phyloP scores from a whole-genome alignment of 1,140 invertebrate species.

The Marisa cornuarietis region DNA sequence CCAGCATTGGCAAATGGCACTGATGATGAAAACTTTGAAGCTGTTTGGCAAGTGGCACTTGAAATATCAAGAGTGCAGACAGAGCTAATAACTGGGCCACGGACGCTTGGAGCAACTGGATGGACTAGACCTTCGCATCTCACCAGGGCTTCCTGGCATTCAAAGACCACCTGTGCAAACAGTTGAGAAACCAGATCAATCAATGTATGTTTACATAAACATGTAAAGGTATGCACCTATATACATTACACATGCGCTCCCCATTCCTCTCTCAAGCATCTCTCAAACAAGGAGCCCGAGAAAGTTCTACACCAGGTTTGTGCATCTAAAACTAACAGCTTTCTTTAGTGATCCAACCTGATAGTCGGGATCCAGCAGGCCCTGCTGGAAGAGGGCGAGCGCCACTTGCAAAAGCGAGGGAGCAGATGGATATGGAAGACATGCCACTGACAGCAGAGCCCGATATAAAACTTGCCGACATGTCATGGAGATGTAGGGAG shows the following conservation, averaged over 20 bases:
- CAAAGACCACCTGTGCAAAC: neutral
- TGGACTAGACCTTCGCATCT: slow-evolving; percentile 10
- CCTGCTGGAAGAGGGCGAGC: neutral
- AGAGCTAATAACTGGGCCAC: neutral
- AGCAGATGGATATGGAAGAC: neutral
- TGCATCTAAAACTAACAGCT: too few relatives aligned
- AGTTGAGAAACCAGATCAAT: too few relatives aligned
- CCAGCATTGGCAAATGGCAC: neutral
- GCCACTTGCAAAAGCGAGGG: neutral
- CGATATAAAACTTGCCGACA: neutral
- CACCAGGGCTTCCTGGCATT: slow-evolving; percentile 7
- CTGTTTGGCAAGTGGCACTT: too few relatives aligned
- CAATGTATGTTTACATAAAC: too few relatives aligned
- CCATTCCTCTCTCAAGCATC: neutral
- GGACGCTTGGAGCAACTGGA: neutral
- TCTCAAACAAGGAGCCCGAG: neutral
- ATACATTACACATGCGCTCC: neutral
- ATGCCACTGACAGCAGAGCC: neutral
- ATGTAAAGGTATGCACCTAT: too few relatives aligned
- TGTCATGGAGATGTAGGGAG: neutral
- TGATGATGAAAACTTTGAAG: neutral
- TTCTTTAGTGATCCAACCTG: neutral
- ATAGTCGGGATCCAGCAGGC: neutral
- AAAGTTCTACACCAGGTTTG: too few relatives aligned
- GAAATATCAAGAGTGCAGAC: neutral